Evolutionary conservation across 1,140 invertebrate genomes (phyloP).

Genomic region (Cataglyphis hispanica): DNA sequence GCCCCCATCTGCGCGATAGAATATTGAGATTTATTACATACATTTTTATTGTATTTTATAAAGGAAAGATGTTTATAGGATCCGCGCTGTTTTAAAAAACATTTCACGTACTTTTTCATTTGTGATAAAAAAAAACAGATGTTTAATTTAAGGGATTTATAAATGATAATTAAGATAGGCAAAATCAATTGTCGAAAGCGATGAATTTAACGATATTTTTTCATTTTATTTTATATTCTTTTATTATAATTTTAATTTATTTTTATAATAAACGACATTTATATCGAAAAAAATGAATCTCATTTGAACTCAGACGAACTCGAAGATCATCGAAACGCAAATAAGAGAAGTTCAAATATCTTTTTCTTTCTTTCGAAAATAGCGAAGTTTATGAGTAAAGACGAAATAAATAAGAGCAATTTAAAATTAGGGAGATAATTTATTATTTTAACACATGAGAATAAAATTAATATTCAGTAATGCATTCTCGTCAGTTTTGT

Average conservation of each 20-base stretch:
- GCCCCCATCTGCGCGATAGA: conserved; percentile 5
- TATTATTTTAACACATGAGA: not conserved
- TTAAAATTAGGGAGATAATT: not conserved
- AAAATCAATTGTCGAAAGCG: too few relatives aligned
- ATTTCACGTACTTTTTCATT: not conserved
- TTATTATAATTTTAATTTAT: not conserved
- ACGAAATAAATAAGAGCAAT: not conserved
- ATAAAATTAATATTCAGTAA: not conserved
- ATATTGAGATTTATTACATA: not conserved
- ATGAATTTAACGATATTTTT: not conserved
- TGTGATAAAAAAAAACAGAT: not conserved
- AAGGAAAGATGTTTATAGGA: not conserved
- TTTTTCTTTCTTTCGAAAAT: not conserved
- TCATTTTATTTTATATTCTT: not conserved
- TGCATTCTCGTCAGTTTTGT: not conserved
- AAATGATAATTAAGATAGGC: not conserved
- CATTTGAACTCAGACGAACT: too few relatives aligned
- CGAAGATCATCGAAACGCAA: not conserved
- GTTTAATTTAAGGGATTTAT: not conserved
- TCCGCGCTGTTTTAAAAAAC: not conserved
- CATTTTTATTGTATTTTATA: not conserved
- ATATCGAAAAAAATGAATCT: not conserved
- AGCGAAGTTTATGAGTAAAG: not conserved
- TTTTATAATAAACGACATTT: not conserved
- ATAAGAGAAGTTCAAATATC: not conserved